Evolutionary conservation across 2,113 vertebrate genomes (phyloP).

Genomic region (Leucosticte australis): DNA sequence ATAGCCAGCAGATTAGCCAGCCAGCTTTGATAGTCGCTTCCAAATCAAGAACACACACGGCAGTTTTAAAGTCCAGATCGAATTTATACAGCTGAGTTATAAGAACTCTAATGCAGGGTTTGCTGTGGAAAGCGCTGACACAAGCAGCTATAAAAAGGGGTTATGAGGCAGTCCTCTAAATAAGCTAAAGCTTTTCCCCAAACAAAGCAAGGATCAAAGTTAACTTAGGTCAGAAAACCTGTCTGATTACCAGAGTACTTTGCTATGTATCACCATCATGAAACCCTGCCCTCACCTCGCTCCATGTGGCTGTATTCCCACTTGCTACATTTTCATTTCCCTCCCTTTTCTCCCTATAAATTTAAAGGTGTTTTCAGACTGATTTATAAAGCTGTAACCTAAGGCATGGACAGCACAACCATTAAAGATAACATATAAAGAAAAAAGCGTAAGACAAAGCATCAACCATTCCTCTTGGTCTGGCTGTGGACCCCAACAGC

Average conservation of each 20-base stretch:
- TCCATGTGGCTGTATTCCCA: not conserved
- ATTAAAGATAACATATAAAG: not conserved
- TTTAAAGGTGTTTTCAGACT: not conserved
- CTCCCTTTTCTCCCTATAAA: not conserved
- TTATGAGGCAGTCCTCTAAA: not conserved
- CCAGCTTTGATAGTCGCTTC: not conserved
- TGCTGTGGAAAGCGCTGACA: slow-evolving; percentile 35
- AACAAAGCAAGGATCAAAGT: not conserved
- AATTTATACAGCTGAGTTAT: slow-evolving; percentile 27
- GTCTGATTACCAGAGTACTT: not conserved
- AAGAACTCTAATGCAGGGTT: not conserved
- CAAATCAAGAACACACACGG: slow-evolving; percentile 34
- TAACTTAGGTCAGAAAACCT: not conserved
- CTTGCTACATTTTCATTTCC: not conserved
- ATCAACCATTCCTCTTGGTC: not conserved
- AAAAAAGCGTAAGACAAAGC: not conserved
- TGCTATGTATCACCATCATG: not conserved
- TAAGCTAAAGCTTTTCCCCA: not conserved
- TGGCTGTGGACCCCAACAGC: not conserved
- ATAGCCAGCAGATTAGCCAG: slow-evolving; percentile 38
- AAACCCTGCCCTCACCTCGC: not conserved
- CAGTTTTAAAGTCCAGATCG: slow-evolving; percentile 47
- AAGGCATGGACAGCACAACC: not conserved
- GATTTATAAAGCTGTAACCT: not conserved
- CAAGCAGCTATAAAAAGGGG: slow-evolving; percentile 13